A percentile compares a stretch with the other conserved stretches of the same genome.
phyloP scores from a whole-genome alignment of 2,888 invertebrate species.

The Fragum whitleyi region DNA sequence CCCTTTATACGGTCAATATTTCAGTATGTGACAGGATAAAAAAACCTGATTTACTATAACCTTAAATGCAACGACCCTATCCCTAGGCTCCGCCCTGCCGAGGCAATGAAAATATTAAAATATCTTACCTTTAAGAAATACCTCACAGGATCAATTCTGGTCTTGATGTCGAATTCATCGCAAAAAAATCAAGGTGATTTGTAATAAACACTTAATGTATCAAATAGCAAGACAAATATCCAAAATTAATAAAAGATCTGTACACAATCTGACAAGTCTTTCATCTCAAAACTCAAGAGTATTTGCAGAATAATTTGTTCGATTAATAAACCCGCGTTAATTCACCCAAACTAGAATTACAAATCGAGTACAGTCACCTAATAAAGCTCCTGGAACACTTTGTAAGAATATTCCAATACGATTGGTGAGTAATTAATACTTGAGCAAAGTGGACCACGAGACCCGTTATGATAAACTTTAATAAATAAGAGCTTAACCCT shows the following conservation, averaged over 20 bases:
- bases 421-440: constrained; percentile 6
- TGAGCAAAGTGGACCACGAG: background rate
- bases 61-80: too few relatives aligned
- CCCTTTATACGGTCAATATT: too few relatives aligned
- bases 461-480: constrained; percentile 20
- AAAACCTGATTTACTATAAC: too few relatives aligned
- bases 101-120: too few relatives aligned
- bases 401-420: constrained; percentile 19
- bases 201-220: constrained; percentile 5
- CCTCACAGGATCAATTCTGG: too few relatives aligned
- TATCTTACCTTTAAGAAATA: too few relatives aligned
- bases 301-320: constrained; percentile 21
- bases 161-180: too few relatives aligned
- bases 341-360: background rate
- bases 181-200: background rate
- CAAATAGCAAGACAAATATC: background rate
- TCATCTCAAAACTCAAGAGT: constrained; percentile 11
- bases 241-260: background rate
- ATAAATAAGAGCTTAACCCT: too few relatives aligned
- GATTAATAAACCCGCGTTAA: background rate
- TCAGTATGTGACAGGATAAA: too few relatives aligned
- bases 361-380: background rate
- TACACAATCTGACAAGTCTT: constrained; percentile 1
- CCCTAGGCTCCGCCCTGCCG: too few relatives aligned
- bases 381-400: constrained; percentile 3